These are phyloP conservation scores for Hemithea aestivaria DNA, from an alignment of 2,888 invertebrate species.

Conservation along the genomic window DNA sequence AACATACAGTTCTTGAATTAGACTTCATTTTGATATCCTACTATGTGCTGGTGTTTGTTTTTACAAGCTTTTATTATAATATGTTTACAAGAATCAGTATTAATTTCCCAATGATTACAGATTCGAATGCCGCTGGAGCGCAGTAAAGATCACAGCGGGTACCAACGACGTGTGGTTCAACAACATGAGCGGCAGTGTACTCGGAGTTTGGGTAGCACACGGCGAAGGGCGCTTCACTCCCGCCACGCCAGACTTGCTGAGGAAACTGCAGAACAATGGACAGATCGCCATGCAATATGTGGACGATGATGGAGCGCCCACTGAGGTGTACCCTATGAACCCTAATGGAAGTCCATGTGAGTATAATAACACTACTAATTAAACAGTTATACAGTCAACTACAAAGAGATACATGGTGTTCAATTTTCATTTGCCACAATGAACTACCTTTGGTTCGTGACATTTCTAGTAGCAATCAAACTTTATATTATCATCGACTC, in stretches of 20 bases:
- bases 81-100: too few relatives aligned
- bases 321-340: constrained; percentile 94
- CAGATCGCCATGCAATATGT: constrained; percentile 91
- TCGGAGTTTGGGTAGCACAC: constrained; percentile 98
- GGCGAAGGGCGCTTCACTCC: constrained; percentile 93
- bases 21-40: too few relatives aligned
- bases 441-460: too few relatives aligned
- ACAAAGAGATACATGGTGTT: too few relatives aligned
- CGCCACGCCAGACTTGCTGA: constrained; percentile 65
- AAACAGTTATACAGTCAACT: too few relatives aligned
- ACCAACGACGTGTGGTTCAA: constrained; percentile 88
- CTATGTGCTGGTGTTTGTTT: too few relatives aligned
- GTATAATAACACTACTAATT: too few relatives aligned
- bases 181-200: constrained; percentile 91
- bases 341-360: constrained; percentile 92
- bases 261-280: constrained; percentile 71
- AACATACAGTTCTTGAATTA: too few relatives aligned
- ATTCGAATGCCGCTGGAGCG: constrained; percentile 86
- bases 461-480: too few relatives aligned
- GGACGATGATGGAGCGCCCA: constrained; percentile 86
- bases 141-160: constrained; percentile 84
- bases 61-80: too few relatives aligned
- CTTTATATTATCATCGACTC: too few relatives aligned
- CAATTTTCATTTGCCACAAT: too few relatives aligned
- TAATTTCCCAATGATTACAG: constrained; percentile 32